These are phyloP conservation scores for Reticulitermes lucifugus DNA, from an alignment of 2,888 invertebrate species.

Conservation along the genomic window DNA sequence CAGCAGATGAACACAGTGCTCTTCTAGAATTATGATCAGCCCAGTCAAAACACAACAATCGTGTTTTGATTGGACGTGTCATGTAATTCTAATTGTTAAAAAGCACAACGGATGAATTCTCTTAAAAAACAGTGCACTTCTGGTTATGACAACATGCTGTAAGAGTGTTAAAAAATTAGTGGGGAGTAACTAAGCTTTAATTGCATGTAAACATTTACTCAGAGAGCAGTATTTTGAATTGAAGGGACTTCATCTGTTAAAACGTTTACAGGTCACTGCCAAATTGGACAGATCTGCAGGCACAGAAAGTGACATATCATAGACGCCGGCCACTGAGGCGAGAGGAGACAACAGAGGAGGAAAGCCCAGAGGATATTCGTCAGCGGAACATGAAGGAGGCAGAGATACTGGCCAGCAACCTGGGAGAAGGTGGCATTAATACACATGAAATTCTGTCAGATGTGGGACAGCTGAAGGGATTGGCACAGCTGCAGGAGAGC, in stretches of 20 bases:
- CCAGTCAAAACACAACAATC: too few relatives aligned
- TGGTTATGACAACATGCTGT: too few relatives aligned
- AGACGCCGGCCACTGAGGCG: constrained; percentile 62
- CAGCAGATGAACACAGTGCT: too few relatives aligned
- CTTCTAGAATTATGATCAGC: too few relatives aligned
- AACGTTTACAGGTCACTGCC: constrained; percentile 74
- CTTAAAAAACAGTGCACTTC: too few relatives aligned
- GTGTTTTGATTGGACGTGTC: too few relatives aligned
- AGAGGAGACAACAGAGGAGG: constrained; percentile 73
- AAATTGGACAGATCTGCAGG: constrained; percentile 79
- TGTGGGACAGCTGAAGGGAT: constrained; percentile 81
- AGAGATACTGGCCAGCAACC: constrained; percentile 91
- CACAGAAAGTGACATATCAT: constrained; percentile 62
- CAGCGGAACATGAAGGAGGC: constrained; percentile 89
- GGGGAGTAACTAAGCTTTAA: too few relatives aligned
- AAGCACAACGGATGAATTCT: too few relatives aligned
- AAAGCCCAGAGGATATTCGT: constrained; percentile 83
- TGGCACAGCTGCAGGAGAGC: constrained; percentile 93
- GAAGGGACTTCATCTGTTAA: background rate
- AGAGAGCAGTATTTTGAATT: too few relatives aligned
- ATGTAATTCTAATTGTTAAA: too few relatives aligned
- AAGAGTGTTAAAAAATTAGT: too few relatives aligned
- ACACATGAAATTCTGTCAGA: constrained; percentile 89
- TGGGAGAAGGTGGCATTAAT: constrained; percentile 88
- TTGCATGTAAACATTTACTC: too few relatives aligned